Percentiles rank a stretch among this genome's conserved stretches.
These are phyloP conservation scores for Meiosimyza decipiens DNA, from an alignment of 2,888 invertebrate species.

Conservation along the genomic window DNA sequence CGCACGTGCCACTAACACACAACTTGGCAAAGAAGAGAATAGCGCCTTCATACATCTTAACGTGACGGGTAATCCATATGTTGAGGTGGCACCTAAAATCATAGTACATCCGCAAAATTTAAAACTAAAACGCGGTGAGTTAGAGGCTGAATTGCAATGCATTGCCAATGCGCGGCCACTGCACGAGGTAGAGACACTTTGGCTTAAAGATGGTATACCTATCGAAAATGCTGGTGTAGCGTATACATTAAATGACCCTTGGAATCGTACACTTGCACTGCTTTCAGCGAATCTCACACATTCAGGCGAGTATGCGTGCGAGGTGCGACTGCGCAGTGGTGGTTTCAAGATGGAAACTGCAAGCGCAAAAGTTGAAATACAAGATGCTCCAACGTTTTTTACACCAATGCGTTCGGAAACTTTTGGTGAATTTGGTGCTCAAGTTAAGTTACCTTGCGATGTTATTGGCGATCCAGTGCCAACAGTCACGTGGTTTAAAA, in stretches of 20 bases:
- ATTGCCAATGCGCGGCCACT: conserved; percentile 90
- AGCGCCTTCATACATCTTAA: conserved; percentile 83
- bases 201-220: conserved; percentile 89
- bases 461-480: conserved; percentile 89
- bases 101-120: conserved; percentile 86
- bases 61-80: conserved; percentile 76
- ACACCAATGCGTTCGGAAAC: conserved; percentile 81
- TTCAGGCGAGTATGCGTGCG: conserved; percentile 85
- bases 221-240: conserved; percentile 83
- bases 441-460: conserved; percentile 84
- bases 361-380: conserved; percentile 80
- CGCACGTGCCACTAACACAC: conserved; percentile 88
- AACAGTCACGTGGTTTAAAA: conserved; percentile 87
- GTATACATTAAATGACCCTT: conserved; percentile 84
- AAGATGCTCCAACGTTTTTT: conserved; percentile 83
- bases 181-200: conserved; percentile 85
- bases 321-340: conserved; percentile 81
- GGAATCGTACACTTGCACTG: conserved; percentile 88
- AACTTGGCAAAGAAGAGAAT: conserved; percentile 88
- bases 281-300: conserved; percentile 84
- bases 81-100: conserved; percentile 86
- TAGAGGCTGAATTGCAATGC: conserved; percentile 85
- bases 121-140: conserved; percentile 82
- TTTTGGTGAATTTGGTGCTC: conserved; percentile 85
- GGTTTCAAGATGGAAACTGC: conserved; percentile 81